Base-by-base conservation (phyloP, 2,797 vertebrate genomes). In the Sebastes oblongus region DNA sequence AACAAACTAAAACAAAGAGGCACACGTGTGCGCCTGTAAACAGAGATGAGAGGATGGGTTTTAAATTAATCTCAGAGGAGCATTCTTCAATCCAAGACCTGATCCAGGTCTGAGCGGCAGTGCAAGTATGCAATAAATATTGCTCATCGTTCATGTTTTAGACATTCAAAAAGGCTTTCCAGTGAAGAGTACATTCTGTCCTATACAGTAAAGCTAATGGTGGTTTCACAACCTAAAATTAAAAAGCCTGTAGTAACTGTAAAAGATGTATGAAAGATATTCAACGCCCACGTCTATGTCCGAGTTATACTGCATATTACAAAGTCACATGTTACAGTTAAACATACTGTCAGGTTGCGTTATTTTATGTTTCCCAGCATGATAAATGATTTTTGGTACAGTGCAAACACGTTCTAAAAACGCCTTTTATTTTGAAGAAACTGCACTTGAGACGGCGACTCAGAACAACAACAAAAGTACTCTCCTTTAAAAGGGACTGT, bases 21-120 rank as follows among this genome's bases (percentile, higher is more conserved):
- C 75, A 85, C 65, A 66, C 66, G 27, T 42, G 61, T 55, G 77
- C n/a, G 67, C 22, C 39, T 80, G 83, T 83, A 84, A 88, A 88
- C 86, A 72, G 32, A 86, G 64, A 27, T 66, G 8, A 46, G 13
- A 13, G 30, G 50, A 62, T 62, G 56, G 60, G 14, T 46, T 60
- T 24, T 66, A 78, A 42, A 64, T 77, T 5, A 60, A 65, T 67
- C 72, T 73, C 75, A 56, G 59, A 24, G 56, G 71, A 68, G 32
- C 1, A 6, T 46, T 24, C 30, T 54, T n/a, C 30, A 50, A 55
- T 36, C 1, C 9, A 60, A 68, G 32, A 77, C 8, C 24, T 14
- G 50, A 80, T 72, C 50, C 9, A 22, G 32, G 39, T 74, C 22
- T 66, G 46, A 72, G 24, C n/a, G 67, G 25, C 22, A 32, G 50